phyloP scores from a whole-genome alignment of 1,140 invertebrate species.

The Mya arenaria region DNA sequence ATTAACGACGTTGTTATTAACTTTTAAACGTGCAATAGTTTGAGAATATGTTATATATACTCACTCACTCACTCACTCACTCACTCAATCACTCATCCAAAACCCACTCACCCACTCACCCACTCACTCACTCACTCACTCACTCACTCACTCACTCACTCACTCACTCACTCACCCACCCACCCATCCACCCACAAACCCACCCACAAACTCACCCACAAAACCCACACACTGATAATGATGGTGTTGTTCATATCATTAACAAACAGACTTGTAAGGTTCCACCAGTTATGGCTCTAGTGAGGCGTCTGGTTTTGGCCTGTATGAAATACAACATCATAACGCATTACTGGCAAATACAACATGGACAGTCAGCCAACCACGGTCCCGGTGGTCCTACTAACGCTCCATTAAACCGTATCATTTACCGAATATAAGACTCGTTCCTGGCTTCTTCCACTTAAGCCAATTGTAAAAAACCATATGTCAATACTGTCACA shows the following conservation, averaged over 20 bases:
- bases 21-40: too few species aligned
- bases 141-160: too few species aligned
- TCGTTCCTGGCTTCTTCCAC: slow-evolving; percentile 20
- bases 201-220: too few species aligned
- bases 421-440: background rate
- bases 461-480: slow-evolving; percentile 14
- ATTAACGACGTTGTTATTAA: too few species aligned
- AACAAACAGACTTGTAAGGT: slow-evolving; percentile 47
- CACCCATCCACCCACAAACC: too few species aligned
- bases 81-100: too few species aligned
- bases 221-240: slow-evolving; percentile 55
- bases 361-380: slow-evolving; percentile 44
- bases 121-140: too few species aligned
- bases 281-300: slow-evolving; percentile 30
- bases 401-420: slow-evolving; percentile 7
- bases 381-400: slow-evolving; percentile 4
- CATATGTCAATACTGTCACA: background rate
- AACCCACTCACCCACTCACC: too few species aligned
- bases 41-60: too few species aligned
- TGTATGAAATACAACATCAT: slow-evolving; percentile 44
- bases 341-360: slow-evolving; percentile 47
- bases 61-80: too few species aligned
- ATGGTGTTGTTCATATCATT: slow-evolving; percentile 39
- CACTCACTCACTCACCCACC: too few species aligned
- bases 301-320: slow-evolving; percentile 31